Base-by-base conservation (phyloP, 1,140 invertebrate species). In the Cydia pomonella region DNA sequence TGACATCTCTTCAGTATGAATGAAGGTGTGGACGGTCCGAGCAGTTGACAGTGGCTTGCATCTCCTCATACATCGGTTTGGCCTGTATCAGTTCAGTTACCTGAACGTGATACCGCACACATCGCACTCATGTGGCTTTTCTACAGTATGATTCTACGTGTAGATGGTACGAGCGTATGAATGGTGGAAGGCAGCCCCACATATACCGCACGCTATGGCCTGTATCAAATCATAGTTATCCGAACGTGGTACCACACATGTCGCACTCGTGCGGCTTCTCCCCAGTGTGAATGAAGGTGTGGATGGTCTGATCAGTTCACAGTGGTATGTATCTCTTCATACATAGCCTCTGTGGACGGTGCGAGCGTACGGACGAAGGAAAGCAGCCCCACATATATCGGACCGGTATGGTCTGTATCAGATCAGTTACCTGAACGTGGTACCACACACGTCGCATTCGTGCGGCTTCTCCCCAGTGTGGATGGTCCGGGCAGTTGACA, bases 251-350 rank as follows among this genome's bases (percentile, higher is more conserved):
- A n/a, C 94, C 94, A 80, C 95, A 95, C 41, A 94, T 86, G 69
- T 94, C 92, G 79, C 94, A 95, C 78, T 93, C 95, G 82, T 92
- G 95, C 72, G 93, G 95, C 90, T 94, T 95, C 77, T 94, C 93
- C 13, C 94, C 94, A 0, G n/a, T n/a, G n/a, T n/a, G n/a, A n/a
- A n/a, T n/a, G n/a, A n/a, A n/a, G 94, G 94, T 94, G 80, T 95
- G 94, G 18, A 33, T 7, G 6, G 29, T 33, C 94, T 94, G 72
- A 94, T 92, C 21, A 94, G 89, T 77, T 95, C 94, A 0, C 92
- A 91, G 3, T 88, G 89, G 10, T 88, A 82, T 0, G 89, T 88
- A 59, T 44, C 10, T 44, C 29, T 0, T 7, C 29, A 33, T 33
- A 0, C 9, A 38, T 10, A 7, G 33, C 33, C 93, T 10, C 94